A percentile compares a stretch with the other conserved stretches of the same genome.
Evolutionary conservation across 2,113 vertebrate species (phyloP).

Genomic region (Climacteris rufus): DNA sequence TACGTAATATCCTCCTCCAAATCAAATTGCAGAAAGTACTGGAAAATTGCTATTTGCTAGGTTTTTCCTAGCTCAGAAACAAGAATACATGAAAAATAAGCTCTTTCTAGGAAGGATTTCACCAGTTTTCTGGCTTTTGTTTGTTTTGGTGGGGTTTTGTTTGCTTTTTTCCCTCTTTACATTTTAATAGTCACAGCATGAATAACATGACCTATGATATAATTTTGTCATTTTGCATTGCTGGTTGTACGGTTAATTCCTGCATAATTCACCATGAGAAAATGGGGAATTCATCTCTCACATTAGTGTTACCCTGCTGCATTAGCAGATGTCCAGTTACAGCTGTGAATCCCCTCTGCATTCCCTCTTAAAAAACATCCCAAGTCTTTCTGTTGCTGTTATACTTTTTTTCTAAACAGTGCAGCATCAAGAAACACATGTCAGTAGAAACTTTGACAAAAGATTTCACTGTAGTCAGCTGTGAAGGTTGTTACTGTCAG

Average conservation of each 20-base stretch:
- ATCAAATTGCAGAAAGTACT: not conserved
- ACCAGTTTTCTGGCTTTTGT: not conserved
- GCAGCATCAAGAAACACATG: not conserved
- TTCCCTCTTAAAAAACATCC: not conserved
- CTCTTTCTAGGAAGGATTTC: not conserved
- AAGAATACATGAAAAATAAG: not conserved
- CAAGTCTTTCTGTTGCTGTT: slow-evolving; percentile 18
- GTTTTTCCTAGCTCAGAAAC: not conserved
- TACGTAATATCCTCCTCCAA: not conserved
- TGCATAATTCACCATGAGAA: not conserved
- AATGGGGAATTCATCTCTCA: not conserved
- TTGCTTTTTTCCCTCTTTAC: not conserved
- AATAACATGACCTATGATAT: not conserved
- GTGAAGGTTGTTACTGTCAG: slow-evolving; percentile 34
- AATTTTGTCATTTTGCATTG: not conserved
- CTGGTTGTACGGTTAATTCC: not conserved
- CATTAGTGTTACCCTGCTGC: not conserved
- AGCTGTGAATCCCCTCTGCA: not conserved
- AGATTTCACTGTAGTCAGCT: slow-evolving; percentile 15
- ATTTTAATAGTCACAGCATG: not conserved
- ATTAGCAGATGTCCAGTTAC: not conserved
- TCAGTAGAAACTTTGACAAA: slow-evolving; percentile 27
- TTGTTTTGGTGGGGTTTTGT: not conserved
- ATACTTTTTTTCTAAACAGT: slow-evolving; percentile 5
- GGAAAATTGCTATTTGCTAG: not conserved